Conservation (phyloP, 2,113 vertebrate species). For the Pholis gunnellus region DNA sequence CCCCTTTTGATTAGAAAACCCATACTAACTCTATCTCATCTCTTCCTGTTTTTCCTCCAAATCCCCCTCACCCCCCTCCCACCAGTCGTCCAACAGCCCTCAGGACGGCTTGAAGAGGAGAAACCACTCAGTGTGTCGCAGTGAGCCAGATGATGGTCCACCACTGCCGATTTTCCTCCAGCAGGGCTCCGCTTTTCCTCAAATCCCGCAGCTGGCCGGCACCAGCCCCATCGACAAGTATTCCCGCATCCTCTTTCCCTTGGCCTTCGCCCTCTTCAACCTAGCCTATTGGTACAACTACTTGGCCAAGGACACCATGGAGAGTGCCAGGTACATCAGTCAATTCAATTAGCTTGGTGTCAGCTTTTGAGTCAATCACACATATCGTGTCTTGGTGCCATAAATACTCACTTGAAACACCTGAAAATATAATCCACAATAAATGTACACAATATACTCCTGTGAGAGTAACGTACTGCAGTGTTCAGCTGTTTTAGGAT, state of each 20-base stretch:
- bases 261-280: constrained; percentile 94
- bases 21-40: constrained; percentile 16
- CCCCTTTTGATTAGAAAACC: not conserved
- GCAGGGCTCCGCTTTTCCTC: constrained; percentile 81
- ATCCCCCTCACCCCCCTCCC: not conserved
- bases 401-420: not conserved
- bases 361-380: not conserved
- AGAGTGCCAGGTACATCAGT: constrained; percentile 77
- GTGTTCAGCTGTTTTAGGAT: not conserved
- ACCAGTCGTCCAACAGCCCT: constrained; percentile 83
- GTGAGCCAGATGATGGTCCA: constrained; percentile 72
- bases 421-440: not conserved
- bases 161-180: constrained; percentile 75
- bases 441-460: not conserved
- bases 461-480: not conserved
- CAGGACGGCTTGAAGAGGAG: constrained; percentile 89
- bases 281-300: constrained; percentile 93
- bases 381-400: not conserved
- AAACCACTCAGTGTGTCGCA: constrained; percentile 83
- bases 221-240: constrained; percentile 93
- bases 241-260: constrained; percentile 91
- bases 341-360: not conserved
- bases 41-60: constrained; percentile 6
- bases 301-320: constrained; percentile 93
- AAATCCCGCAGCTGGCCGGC: constrained; percentile 82